A percentile compares a stretch with the other conserved stretches of the same genome.
phyloP scores from a whole-genome alignment of 2,113 vertebrate genomes.

The Ranitomeya variabilis region DNA sequence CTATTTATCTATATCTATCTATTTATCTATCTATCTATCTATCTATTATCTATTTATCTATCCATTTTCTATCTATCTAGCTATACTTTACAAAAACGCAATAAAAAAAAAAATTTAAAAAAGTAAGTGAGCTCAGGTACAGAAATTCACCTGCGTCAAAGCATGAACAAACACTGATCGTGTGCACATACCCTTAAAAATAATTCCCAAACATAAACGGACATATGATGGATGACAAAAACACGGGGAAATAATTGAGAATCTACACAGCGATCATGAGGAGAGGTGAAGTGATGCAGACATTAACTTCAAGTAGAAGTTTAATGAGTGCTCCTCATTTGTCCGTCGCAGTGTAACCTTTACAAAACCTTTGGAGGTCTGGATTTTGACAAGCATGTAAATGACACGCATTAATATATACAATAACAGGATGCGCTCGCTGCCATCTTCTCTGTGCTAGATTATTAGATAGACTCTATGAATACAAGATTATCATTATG shows the following conservation, averaged over 20 bases:
- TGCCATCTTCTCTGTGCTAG: not conserved
- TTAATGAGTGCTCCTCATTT: conserved; percentile 17
- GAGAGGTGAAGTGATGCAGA: conserved; percentile 1
- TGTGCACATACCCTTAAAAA: conserved; percentile 1
- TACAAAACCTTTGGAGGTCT: conserved; percentile 10
- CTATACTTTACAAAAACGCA: no score
- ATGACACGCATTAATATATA: not conserved
- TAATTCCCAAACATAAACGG: conserved; percentile 14
- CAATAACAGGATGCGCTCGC: not conserved
- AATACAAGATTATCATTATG: not conserved
- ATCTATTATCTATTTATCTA: no score
- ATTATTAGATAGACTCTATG: not conserved
- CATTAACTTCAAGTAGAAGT: conserved; percentile 20
- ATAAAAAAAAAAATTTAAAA: no score
- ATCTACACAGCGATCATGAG: not conserved
- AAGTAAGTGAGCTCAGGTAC: no score
- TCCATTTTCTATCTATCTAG: no score
- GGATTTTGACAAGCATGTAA: not conserved
- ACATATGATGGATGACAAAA: conserved; percentile 40
- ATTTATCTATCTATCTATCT: no score
- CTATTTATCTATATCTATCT: no score
- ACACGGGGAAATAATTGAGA: conserved; percentile 17
- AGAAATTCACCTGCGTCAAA: no score
- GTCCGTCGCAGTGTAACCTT: not conserved
- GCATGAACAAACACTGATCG: no score